Evolutionary conservation across 2,888 invertebrate genomes (phyloP), one percentile per base, ranked within the genome.

Genomic region (Epirrhoe tristata): DNA sequence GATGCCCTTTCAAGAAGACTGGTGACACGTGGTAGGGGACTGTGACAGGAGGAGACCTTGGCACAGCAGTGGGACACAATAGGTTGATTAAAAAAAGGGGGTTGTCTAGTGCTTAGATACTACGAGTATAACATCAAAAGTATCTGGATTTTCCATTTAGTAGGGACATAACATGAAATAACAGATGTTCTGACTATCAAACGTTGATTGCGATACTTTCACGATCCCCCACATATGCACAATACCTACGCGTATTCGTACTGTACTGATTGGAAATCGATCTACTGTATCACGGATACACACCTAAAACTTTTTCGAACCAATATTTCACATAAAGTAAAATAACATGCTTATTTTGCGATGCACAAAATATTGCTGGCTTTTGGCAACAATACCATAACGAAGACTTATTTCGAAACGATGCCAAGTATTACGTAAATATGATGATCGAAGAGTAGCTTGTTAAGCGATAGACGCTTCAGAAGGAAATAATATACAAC

Each of bases 371-470:
- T 82, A 84, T 83, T 81, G 82, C 84, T 89, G 87, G 87, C 87
- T 83, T 81, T 77, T 79, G 79, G 87, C 86, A 86, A 89, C 81
- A 80, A 85, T 83, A 80, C 73, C 66, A 76, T 81, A 82, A 85
- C 82, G 81, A 83, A 83, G 80, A 84, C 80, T 81, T 65, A 73
- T 70, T 79, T 70, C 83, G 82, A 82, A 86, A 78, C 84, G 83
- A 85, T 89, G 90, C 90, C 90, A 91, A 90, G 78, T 86, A 85
- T 86, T 87, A 87, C 79, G 80, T 84, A 84, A 81, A 77, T 77
- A 74, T 67, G 72, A 83, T 83, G 81, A 84, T 84, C 83, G 80
- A 86, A 85, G 81, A 82, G 80, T 81, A 79, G 81, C 84, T 86
- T 86, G 85, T 82, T 87, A 88, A 79, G 83, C 82, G 74, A 72